Conservation (phyloP, 2,113 vertebrate genomes). For the Elaphurus davidianus region DNA sequence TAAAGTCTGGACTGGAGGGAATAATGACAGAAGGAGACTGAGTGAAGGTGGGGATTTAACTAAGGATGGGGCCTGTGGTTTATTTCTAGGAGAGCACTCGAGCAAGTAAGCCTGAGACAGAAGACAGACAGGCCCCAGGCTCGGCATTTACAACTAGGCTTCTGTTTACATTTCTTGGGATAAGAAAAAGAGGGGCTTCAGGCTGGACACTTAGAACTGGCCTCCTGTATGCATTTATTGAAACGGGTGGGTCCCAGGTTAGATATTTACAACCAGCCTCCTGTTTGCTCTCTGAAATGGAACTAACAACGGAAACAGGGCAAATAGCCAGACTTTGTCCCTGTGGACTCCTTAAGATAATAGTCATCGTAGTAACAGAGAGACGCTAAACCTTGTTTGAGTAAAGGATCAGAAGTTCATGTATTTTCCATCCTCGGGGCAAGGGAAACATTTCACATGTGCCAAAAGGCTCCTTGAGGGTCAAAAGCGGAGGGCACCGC, state of each 20-base stretch:
- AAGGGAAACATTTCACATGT: neutral
- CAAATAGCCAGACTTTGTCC: neutral
- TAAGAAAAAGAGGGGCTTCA: neutral
- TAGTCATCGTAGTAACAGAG: neutral
- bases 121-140: neutral
- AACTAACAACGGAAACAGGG: neutral
- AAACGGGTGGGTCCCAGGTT: neutral
- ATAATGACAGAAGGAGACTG: neutral
- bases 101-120: neutral
- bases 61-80: neutral
- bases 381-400: neutral
- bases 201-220: neutral
- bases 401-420: neutral
- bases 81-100: neutral
- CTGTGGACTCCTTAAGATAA: neutral
- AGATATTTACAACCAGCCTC: neutral
- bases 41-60: neutral
- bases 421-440: neutral
- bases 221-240: neutral
- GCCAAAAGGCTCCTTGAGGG: neutral
- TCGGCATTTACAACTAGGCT: neutral
- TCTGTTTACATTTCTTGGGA: neutral
- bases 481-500: neutral
- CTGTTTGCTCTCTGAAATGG: neutral
- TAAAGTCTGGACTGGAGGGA: neutral